Percentiles rank a stretch among this genome's conserved stretches.
Conservation (phyloP, 2,888 invertebrate genomes). For the Tenthredo distinguenda region DNA sequence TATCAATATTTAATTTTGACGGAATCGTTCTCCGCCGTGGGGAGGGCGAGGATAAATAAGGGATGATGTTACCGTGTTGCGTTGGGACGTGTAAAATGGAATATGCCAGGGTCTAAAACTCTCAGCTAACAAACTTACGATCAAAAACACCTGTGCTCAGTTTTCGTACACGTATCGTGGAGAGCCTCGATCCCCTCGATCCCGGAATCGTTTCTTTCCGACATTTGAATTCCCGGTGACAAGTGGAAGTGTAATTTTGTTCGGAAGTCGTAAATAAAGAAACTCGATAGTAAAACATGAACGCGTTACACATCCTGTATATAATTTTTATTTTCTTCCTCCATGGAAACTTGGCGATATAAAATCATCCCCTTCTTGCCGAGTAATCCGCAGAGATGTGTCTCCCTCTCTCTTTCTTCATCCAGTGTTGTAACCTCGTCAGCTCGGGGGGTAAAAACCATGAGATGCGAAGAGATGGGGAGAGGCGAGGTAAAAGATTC, state of each 20-base stretch:
- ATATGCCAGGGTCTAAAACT: slow-evolving; percentile 39
- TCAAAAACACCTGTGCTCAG: slow-evolving; percentile 9
- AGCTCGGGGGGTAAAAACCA: not conserved
- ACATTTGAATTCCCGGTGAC: not conserved
- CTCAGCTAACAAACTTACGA: slow-evolving; percentile 41
- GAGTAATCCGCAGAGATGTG: not conserved
- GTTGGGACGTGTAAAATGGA: slow-evolving; percentile 38
- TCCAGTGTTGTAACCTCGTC: slow-evolving; percentile 11
- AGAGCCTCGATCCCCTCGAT: not conserved
- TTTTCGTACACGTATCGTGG: not conserved
- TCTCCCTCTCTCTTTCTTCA: not conserved
- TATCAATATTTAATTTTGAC: slow-evolving; percentile 45
- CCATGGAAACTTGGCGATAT: not conserved
- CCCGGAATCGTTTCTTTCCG: not conserved
- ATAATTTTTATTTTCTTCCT: not conserved
- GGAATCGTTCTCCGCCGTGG: slow-evolving; percentile 26
- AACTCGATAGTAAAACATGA: not conserved
- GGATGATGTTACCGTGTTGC: slow-evolving; percentile 10
- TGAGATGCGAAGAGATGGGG: not conserved
- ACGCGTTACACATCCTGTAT: not conserved
- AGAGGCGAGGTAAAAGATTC: not conserved
- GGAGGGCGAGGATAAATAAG: slow-evolving; percentile 23
- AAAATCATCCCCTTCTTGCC: not conserved
- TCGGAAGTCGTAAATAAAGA: not conserved
- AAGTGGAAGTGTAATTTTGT: not conserved